A percentile compares a stretch with the other conserved stretches of the same genome.
These are phyloP conservation scores for Oncorhynchus clarkii DNA, from an alignment of 2,113 vertebrate genomes.

Conservation along the genomic window DNA sequence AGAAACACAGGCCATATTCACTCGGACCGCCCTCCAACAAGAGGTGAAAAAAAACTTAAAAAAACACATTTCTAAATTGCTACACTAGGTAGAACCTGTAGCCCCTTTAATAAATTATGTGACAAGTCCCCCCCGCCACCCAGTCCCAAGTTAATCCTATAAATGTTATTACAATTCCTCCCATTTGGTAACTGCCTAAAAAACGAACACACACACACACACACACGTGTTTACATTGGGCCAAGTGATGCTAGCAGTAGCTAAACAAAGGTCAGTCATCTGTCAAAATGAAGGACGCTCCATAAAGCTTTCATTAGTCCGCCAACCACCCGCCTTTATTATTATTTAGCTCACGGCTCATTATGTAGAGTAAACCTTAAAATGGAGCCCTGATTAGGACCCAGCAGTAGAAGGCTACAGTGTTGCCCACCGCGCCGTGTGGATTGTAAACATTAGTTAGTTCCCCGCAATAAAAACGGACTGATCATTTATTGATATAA, in stretches of 20 bases:
- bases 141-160: constrained; percentile 75
- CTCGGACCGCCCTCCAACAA: constrained; percentile 61
- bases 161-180: constrained; percentile 76
- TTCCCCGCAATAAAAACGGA: constrained; percentile 20
- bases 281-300: constrained; percentile 62
- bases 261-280: constrained; percentile 54
- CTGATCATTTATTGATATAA: constrained; percentile 42
- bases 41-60: constrained; percentile 22
- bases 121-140: constrained; percentile 63
- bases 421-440: constrained; percentile 45
- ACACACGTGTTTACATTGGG: constrained; percentile 62
- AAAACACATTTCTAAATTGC: constrained; percentile 64
- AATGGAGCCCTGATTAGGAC: constrained; percentile 70
- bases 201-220: constrained; percentile 31
- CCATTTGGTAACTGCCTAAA: constrained; percentile 59
- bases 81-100: constrained; percentile 69
- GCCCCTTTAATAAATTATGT: constrained; percentile 78
- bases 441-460: constrained; percentile 47
- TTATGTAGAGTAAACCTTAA: constrained; percentile 70
- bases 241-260: constrained; percentile 49
- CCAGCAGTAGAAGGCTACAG: constrained; percentile 40
- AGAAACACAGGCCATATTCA: constrained; percentile 76
- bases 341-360: constrained; percentile 66
- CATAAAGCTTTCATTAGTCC: constrained; percentile 71
- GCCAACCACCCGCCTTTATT: constrained; percentile 56